These are phyloP conservation scores for Drosophila trapezifrons DNA, from an alignment of 1,140 invertebrate genomes.

Conservation along the genomic window DNA sequence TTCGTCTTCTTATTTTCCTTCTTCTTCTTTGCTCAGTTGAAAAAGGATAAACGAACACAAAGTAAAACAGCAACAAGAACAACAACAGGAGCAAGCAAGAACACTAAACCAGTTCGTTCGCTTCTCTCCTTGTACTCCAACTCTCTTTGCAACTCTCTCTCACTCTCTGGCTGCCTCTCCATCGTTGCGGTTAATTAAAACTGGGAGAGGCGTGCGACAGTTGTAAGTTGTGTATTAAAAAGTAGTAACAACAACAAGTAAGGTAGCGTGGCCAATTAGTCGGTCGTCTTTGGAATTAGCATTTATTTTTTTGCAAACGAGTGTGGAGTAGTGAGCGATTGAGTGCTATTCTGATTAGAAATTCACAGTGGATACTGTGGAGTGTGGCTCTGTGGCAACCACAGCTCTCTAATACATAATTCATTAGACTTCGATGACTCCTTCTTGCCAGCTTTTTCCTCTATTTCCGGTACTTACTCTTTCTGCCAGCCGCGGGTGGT, in stretches of 20 bases:
- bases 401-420: slow-evolving; percentile 72
- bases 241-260: slow-evolving; percentile 55
- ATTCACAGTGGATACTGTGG: slow-evolving; percentile 59
- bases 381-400: slow-evolving; percentile 48
- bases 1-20: slow-evolving; percentile 9
- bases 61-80: slow-evolving; percentile 30
- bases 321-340: slow-evolving; percentile 13
- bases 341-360: slow-evolving; percentile 70
- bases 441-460: slow-evolving; percentile 9
- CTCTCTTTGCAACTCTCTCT: slow-evolving; percentile 29
- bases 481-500: slow-evolving; percentile 59
- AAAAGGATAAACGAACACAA: slow-evolving; percentile 51
- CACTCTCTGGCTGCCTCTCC: neutral
- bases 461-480: slow-evolving; percentile 74
- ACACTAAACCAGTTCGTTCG: slow-evolving; percentile 46
- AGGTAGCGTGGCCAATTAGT: slow-evolving; percentile 67
- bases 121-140: slow-evolving; percentile 25
- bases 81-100: slow-evolving; percentile 45
- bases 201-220: slow-evolving; percentile 46
- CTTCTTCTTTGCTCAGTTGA: slow-evolving; percentile 8
- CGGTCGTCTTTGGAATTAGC: slow-evolving; percentile 47
- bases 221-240: slow-evolving; percentile 57
- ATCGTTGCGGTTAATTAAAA: slow-evolving; percentile 51
- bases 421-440: slow-evolving; percentile 58
- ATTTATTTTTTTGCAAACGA: slow-evolving; percentile 36